A percentile compares a stretch with the other conserved stretches of the same genome.
Conservation (phyloP, 2,888 invertebrate genomes). For the Leptinotarsa peninsularis region DNA sequence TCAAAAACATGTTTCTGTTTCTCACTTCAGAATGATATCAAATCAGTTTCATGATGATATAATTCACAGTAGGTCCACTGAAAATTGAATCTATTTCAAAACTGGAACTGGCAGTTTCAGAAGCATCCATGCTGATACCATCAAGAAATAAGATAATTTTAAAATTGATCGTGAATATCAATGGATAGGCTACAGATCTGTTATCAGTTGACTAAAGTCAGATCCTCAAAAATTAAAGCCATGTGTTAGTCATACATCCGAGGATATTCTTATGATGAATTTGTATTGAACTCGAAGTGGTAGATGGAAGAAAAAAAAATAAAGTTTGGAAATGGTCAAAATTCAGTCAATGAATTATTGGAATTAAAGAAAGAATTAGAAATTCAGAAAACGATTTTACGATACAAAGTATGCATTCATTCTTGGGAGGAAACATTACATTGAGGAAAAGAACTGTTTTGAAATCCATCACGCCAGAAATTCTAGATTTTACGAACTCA, state of each 20-base stretch:
- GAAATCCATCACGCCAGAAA: neutral
- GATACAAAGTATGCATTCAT: neutral
- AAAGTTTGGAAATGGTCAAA: neutral
- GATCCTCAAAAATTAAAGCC: neutral
- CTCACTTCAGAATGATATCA: neutral
- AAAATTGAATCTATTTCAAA: neutral
- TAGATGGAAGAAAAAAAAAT: neutral
- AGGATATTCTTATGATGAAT: neutral
- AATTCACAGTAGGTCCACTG: neutral
- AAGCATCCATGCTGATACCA: neutral
- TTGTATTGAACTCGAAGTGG: neutral
- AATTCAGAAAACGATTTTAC: neutral
- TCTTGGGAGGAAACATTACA: neutral
- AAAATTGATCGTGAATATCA: neutral
- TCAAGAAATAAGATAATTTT: neutral
- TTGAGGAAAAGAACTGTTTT: neutral
- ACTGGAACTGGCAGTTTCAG: neutral
- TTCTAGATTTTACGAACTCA: constrained; percentile 1
- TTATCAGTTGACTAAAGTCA: neutral
- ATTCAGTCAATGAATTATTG: neutral
- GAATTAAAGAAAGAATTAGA: neutral
- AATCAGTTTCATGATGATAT: neutral
- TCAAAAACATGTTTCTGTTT: neutral
- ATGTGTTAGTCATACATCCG: neutral
- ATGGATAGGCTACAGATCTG: neutral